Evolutionary conservation across 2,797 vertebrate genomes (phyloP).

Genomic region (Crocodylus rhombifer): DNA sequence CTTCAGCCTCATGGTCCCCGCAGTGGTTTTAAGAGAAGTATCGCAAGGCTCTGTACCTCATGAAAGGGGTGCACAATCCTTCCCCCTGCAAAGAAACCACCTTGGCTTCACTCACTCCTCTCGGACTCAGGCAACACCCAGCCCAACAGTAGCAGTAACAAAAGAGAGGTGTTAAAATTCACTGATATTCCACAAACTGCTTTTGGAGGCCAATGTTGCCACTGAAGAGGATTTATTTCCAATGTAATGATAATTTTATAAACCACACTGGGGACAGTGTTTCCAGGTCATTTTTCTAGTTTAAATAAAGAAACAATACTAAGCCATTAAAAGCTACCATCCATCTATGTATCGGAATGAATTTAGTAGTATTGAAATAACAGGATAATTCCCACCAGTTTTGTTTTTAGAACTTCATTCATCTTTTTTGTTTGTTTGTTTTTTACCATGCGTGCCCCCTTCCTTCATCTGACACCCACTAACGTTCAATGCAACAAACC

Average conservation of each 20-base stretch:
- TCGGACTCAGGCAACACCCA: background rate
- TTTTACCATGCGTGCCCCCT: background rate
- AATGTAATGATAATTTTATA: background rate
- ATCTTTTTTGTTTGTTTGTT: background rate
- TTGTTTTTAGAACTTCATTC: background rate
- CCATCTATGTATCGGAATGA: background rate
- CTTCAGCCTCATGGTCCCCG: too few species aligned
- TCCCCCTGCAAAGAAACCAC: background rate
- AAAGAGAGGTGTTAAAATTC: background rate
- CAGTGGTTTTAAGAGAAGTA: too few species aligned
- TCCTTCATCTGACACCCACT: background rate
- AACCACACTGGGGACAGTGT: constrained; percentile 6
- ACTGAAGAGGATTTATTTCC: background rate
- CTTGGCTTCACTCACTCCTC: rapidly evolving
- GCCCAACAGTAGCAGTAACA: background rate
- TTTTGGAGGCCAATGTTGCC: background rate
- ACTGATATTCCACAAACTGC: background rate
- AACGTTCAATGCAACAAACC: background rate
- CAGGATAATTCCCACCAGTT: background rate
- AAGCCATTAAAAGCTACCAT: constrained; percentile 15
- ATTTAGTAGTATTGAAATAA: background rate
- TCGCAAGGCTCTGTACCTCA: background rate
- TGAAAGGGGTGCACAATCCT: background rate
- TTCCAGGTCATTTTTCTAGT: constrained; percentile 7
- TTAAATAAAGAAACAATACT: background rate